phyloP scores from a whole-genome alignment of 1,140 invertebrate species.

The Drosophila tristis region DNA sequence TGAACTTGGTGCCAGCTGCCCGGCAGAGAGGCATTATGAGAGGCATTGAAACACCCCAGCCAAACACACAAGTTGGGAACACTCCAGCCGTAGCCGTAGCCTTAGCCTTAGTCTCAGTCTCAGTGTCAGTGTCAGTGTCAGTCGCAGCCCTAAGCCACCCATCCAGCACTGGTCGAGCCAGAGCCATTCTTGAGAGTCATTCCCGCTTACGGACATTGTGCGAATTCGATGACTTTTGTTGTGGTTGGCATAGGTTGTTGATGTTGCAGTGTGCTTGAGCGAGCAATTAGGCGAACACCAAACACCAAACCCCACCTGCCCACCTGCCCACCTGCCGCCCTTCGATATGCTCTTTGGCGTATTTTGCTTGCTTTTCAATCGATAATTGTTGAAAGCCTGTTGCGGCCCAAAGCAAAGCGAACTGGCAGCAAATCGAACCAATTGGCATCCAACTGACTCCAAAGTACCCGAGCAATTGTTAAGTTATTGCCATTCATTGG shows the following conservation, averaged over 20 bases:
- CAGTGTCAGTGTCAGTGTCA: background rate
- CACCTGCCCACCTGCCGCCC: background rate
- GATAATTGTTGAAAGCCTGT: constrained; percentile 15
- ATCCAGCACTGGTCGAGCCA: too few species aligned
- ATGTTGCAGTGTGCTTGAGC: background rate
- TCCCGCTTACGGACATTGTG: constrained; percentile 27
- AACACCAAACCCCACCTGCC: too few species aligned
- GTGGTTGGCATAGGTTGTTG: too few species aligned
- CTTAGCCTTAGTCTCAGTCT: background rate
- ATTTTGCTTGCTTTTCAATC: constrained; percentile 25
- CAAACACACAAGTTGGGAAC: constrained; percentile 5
- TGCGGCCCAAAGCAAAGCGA: background rate
- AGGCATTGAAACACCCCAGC: constrained; percentile 30
- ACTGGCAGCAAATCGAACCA: background rate
- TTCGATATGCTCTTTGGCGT: background rate
- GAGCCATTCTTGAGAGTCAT: too few species aligned
- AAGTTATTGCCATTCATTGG: constrained; percentile 14
- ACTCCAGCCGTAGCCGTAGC: background rate
- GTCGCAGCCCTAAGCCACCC: too few species aligned
- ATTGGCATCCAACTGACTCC: constrained; percentile 7
- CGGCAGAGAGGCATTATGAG: constrained; percentile 23
- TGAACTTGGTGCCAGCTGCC: constrained; percentile 63
- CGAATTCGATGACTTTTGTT: constrained; percentile 22
- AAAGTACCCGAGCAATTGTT: constrained; percentile 34
- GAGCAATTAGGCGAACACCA: background rate